Percentiles rank a stretch among this genome's conserved stretches.
Evolutionary conservation across 2,888 invertebrate species (phyloP).

Genomic region (Congeria kusceri): DNA sequence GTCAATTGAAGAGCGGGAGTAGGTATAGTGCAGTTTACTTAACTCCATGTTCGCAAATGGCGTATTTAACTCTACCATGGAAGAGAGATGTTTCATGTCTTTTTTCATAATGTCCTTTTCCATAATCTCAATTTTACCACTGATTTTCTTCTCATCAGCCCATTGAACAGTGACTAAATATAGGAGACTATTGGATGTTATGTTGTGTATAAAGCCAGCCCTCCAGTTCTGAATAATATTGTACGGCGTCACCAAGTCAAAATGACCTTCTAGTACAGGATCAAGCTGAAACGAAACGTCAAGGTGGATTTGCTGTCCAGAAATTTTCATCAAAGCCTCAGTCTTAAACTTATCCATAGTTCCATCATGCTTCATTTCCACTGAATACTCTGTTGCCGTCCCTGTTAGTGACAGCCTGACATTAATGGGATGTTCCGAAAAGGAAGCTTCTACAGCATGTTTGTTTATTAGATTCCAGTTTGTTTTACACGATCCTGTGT

Average conservation of each 20-base stretch:
- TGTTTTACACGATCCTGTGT: too few relatives aligned
- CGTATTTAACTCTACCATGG: constrained; percentile 62
- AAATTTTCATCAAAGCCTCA: constrained; percentile 15
- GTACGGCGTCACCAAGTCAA: constrained; percentile 66
- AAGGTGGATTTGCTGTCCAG: constrained; percentile 23
- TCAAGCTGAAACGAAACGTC: constrained; percentile 51
- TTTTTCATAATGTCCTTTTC: constrained; percentile 40
- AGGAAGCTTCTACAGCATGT: too few relatives aligned
- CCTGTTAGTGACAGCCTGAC: too few relatives aligned
- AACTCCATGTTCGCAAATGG: constrained; percentile 67
- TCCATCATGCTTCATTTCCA: constrained; percentile 60
- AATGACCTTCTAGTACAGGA: constrained; percentile 55
- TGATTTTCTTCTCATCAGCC: constrained; percentile 43
- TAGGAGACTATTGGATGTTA: constrained; percentile 43
- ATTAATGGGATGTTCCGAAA: too few relatives aligned
- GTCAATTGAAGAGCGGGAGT: too few relatives aligned
- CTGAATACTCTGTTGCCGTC: constrained; percentile 24
- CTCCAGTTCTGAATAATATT: constrained; percentile 51
- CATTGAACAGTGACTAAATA: constrained; percentile 53
- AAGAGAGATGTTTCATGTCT: constrained; percentile 38
- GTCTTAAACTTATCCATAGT: constrained; percentile 52
- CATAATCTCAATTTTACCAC: constrained; percentile 48
- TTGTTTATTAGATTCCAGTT: too few relatives aligned
- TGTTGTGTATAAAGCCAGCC: constrained; percentile 58
- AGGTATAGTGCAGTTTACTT: too few relatives aligned